These are phyloP conservation scores for Ernsta delagoae DNA, from an alignment of 2,888 invertebrate genomes.

Conservation along the genomic window DNA sequence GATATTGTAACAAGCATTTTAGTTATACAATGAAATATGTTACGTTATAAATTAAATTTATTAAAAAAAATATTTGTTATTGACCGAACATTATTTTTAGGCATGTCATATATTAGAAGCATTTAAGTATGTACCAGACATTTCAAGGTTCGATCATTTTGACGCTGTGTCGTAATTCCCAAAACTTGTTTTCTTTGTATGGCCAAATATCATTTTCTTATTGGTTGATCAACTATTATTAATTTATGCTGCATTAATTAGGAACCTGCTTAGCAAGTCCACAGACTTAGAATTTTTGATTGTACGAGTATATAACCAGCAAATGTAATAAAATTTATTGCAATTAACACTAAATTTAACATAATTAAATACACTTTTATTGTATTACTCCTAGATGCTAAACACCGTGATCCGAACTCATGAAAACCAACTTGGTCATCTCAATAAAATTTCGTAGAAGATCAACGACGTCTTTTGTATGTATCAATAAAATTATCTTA, in stretches of 20 bases:
- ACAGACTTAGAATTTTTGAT: slow-evolving; percentile 13
- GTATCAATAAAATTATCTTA: too few relatives aligned
- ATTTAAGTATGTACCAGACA: neutral
- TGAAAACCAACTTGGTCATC: too few relatives aligned
- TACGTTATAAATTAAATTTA: too few relatives aligned
- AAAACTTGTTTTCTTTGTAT: slow-evolving; percentile 30
- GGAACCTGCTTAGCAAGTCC: slow-evolving; percentile 14
- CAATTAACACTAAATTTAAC: neutral
- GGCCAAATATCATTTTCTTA: slow-evolving; percentile 32
- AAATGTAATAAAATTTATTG: slow-evolving; percentile 4
- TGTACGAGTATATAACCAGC: neutral
- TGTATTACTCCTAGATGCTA: too few relatives aligned
- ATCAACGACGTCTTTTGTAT: too few relatives aligned
- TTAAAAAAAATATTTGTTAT: neutral
- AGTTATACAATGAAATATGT: too few relatives aligned
- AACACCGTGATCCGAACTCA: too few relatives aligned
- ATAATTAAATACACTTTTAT: neutral
- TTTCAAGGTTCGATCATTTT: slow-evolving; percentile 26
- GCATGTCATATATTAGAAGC: neutral
- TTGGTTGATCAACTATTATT: slow-evolving; percentile 33
- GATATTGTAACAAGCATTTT: too few relatives aligned
- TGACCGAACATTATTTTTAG: neutral
- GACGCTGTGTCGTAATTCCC: slow-evolving; percentile 27
- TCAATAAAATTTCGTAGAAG: too few relatives aligned
- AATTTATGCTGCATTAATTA: slow-evolving; percentile 33